Conservation (phyloP, 2,888 invertebrate species). For the Cephus nigrinus region DNA sequence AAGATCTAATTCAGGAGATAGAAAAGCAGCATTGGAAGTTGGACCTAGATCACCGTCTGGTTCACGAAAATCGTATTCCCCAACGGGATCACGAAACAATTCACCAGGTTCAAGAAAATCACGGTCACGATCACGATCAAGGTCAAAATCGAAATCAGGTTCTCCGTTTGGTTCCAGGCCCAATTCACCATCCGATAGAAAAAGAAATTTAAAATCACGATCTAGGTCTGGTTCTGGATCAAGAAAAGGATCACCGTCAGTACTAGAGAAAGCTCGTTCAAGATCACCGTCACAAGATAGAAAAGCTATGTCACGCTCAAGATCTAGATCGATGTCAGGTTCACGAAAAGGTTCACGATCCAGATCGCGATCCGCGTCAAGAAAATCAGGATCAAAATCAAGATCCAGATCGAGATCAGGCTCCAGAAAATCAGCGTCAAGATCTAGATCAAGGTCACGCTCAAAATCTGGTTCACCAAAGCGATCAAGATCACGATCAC, state of each 20-base stretch:
- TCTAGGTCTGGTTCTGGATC: conserved; percentile 48
- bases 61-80: conserved; percentile 33
- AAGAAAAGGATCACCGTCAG: conserved; percentile 44
- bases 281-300: conserved; percentile 39
- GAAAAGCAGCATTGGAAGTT: conserved; percentile 22
- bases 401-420: conserved; percentile 38
- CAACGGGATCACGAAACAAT: conserved; percentile 38
- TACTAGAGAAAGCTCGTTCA: conserved; percentile 37
- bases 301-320: conserved; percentile 50
- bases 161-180: conserved; percentile 25
- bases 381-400: conserved; percentile 32
- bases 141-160: conserved; percentile 33
- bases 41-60: conserved; percentile 31
- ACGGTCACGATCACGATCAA: conserved; percentile 35
- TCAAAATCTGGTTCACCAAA: conserved; percentile 39
- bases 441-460: conserved; percentile 29
- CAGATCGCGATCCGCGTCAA: conserved; percentile 28
- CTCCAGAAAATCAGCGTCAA: conserved; percentile 38
- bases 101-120: conserved; percentile 24
- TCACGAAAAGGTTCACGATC: conserved; percentile 36
- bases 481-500: conserved; percentile 33
- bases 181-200: conserved; percentile 24
- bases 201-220: conserved; percentile 46
- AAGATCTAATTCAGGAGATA: conserved; percentile 27
- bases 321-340: conserved; percentile 49